A percentile compares a stretch with the other conserved stretches of the same genome.
Evolutionary conservation across 2,888 invertebrate species (phyloP).

Genomic region (Lycia hirtaria): DNA sequence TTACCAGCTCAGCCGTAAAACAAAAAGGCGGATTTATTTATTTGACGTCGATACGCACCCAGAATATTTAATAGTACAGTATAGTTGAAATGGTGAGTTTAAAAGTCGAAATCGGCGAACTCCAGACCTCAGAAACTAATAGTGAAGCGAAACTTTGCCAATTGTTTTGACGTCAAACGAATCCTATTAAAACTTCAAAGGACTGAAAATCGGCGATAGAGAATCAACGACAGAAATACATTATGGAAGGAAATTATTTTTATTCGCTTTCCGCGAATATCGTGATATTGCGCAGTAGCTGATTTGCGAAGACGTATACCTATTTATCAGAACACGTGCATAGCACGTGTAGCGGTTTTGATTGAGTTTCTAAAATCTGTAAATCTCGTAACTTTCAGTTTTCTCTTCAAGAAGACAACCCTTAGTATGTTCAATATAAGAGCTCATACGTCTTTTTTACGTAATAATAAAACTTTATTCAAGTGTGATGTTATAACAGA

Average conservation of each 20-base stretch:
- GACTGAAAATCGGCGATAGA: neutral
- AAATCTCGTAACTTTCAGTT: no score
- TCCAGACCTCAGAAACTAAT: constrained; percentile 13
- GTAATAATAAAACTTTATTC: no score
- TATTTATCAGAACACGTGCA: constrained; percentile 6
- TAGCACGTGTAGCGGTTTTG: neutral
- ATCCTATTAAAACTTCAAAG: constrained; percentile 17
- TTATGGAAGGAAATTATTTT: neutral
- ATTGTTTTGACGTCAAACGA: constrained; percentile 13
- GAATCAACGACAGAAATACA: constrained; percentile 4
- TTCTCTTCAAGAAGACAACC: no score
- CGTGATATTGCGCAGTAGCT: constrained; percentile 12
- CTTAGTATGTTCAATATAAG: no score
- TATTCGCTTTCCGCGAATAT: constrained; percentile 10
- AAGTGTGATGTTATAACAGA: no score
- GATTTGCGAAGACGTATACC: constrained; percentile 1
- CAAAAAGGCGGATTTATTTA: no score
- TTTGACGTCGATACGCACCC: no score
- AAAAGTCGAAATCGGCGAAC: constrained; percentile 2
- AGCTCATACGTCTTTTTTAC: no score
- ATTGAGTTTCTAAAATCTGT: neutral
- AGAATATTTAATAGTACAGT: no score
- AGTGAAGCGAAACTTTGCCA: constrained; percentile 11
- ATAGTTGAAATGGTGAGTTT: neutral
- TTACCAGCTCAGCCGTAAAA: no score